A percentile compares a stretch with the other conserved stretches of the same genome.
Evolutionary conservation across 2,888 invertebrate genomes (phyloP).

Genomic region (Emesis russula): DNA sequence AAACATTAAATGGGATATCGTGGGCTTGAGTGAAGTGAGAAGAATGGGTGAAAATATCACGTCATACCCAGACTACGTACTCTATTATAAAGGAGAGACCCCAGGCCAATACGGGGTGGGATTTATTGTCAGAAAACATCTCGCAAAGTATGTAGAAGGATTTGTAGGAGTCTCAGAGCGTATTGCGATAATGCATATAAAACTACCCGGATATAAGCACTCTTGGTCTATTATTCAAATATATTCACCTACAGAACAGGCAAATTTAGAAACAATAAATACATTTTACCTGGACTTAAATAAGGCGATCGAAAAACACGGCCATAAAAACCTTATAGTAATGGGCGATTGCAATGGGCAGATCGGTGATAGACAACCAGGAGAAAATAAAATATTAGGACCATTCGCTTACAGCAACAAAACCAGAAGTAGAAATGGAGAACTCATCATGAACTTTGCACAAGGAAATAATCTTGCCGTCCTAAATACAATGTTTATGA

Average conservation of each 20-base stretch:
- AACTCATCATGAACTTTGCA: slow-evolving; percentile 50
- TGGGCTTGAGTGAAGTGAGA: slow-evolving; percentile 35
- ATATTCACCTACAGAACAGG: background rate
- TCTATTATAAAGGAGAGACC: slow-evolving; percentile 79
- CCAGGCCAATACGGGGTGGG: slow-evolving; percentile 59
- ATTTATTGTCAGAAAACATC: slow-evolving; percentile 63
- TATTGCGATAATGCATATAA: slow-evolving; percentile 40
- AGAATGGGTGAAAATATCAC: background rate
- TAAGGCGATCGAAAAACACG: slow-evolving; percentile 48
- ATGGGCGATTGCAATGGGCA: slow-evolving; percentile 57
- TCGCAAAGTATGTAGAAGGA: slow-evolving; percentile 38
- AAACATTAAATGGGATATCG: slow-evolving; percentile 60
- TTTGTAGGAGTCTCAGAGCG: slow-evolving; percentile 43
- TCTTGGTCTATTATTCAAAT: slow-evolving; percentile 32
- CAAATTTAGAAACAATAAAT: slow-evolving; percentile 39
- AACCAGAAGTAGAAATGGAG: slow-evolving; percentile 61
- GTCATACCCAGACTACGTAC: slow-evolving; percentile 20
- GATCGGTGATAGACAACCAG: slow-evolving; percentile 56
- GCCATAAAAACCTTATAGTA: slow-evolving; percentile 51
- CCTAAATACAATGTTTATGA: slow-evolving; percentile 39
- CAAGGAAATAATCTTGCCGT: slow-evolving; percentile 25
- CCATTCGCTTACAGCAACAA: slow-evolving; percentile 49
- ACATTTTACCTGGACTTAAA: slow-evolving; percentile 49
- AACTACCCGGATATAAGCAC: slow-evolving; percentile 41
- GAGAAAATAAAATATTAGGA: slow-evolving; percentile 50